Evolutionary conservation across 2,113 vertebrate genomes (phyloP), one percentile per base, ranked within the genome.

Genomic region (Gasterosteus nipponicus): DNA sequence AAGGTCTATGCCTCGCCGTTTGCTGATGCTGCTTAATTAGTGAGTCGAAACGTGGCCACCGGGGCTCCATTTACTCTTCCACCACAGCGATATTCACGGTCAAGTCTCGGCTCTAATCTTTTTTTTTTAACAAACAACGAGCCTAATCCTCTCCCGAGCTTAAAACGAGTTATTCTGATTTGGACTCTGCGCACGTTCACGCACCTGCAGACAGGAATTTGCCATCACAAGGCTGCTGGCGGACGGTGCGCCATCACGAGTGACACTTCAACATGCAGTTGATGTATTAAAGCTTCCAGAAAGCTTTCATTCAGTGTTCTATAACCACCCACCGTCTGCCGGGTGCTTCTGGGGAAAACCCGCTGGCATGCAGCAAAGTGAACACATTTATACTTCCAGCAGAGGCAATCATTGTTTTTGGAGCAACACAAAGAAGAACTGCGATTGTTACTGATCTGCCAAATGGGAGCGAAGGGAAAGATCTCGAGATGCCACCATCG

Each of bases 351-450:
- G 51, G 64, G 42, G 64, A 46, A 73, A 69, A 78, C 73, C 72
- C 44, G 51, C 73, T 56, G 65, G 67, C 51, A 44, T 29, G 63
- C 42, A 69, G 58, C 73, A 82, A 83, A 83, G 76, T 73, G 33
- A 86, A 75, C 54, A 61, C 66, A 33, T 42, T 63, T 18, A 38
- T 38, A 12, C 47, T 75, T 80, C 42, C 49, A 77, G 63, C 56
- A 19, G 61, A n/a, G 26, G 18, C 53, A 22, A 11, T 4, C 2
- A 8, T 65, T 72, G 26, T 38, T 77, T 22, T 22, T 5, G 47
- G 11, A 47, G 58, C 12, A 26, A 18, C 49, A 38, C 51, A 35
- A 73, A 74, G 67, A 63, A 44, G 31, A 81, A 54, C 35, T 49
- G 65, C 5, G 19, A 51, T 69, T 19, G 44, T 56, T 31, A 61